These are phyloP conservation scores for Stegodyphus mimosarum DNA, from an alignment of 1,140 invertebrate species.

Conservation along the genomic window DNA sequence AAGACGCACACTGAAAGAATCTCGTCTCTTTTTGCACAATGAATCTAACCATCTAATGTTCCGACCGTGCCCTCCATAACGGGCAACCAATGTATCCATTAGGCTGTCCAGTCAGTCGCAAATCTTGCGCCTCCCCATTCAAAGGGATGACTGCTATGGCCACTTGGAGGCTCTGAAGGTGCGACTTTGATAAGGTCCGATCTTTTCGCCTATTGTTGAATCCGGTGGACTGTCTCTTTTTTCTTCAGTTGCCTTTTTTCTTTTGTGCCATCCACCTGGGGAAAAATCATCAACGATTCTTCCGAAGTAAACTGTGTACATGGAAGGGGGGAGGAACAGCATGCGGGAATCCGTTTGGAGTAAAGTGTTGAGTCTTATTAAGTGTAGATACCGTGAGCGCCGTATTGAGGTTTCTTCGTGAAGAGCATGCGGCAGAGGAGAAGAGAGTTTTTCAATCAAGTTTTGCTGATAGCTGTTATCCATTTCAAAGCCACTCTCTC, in stretches of 20 bases:
- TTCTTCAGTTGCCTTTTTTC: neutral
- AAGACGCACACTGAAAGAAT: neutral
- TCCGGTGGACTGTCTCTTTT: neutral
- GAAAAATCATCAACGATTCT: neutral
- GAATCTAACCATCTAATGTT: neutral
- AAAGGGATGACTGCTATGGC: neutral
- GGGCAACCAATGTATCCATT: neutral
- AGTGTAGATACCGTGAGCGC: too few relatives aligned
- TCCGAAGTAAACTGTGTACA: neutral
- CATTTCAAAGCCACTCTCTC: too few relatives aligned
- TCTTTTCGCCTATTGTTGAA: neutral
- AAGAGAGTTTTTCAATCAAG: too few relatives aligned
- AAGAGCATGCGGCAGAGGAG: too few relatives aligned
- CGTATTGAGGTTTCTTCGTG: too few relatives aligned
- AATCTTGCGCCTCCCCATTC: neutral
- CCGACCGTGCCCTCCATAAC: neutral
- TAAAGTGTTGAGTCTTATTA: too few relatives aligned
- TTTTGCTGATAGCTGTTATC: too few relatives aligned
- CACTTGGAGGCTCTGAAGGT: neutral
- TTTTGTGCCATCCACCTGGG: neutral
- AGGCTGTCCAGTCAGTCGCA: neutral
- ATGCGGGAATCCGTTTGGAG: neutral
- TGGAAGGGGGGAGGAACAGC: neutral
- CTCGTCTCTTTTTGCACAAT: neutral
- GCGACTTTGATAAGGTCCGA: neutral